Conservation (phyloP, 1,140 invertebrate genomes). For the Oryctes rhinoceros region DNA sequence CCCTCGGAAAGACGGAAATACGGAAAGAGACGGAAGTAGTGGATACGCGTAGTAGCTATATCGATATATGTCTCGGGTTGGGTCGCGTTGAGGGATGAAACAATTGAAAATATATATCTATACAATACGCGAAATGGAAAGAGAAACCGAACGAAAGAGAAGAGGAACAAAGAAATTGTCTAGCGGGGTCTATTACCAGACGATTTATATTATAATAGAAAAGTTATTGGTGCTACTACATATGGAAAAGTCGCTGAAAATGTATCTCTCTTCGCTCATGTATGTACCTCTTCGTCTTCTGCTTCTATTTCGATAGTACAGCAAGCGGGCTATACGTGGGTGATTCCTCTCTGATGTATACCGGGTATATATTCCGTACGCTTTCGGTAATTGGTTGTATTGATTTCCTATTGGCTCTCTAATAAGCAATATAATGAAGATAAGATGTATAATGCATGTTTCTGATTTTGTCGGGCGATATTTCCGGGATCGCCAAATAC, state of each 20-base stretch:
- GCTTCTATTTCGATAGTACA: too few relatives aligned
- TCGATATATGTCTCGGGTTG: constrained; percentile 33
- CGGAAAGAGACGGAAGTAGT: neutral
- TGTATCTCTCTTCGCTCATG: neutral
- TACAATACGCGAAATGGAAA: neutral
- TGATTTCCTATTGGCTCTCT: constrained; percentile 11
- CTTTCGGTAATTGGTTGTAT: constrained; percentile 15
- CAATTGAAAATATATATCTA: constrained; percentile 37
- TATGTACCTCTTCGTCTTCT: neutral
- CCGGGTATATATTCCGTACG: neutral
- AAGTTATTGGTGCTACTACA: constrained; percentile 34
- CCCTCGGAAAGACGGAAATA: neutral
- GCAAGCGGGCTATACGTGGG: neutral
- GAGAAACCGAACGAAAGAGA: neutral
- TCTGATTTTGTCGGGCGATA: neutral
- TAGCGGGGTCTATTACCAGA: constrained; percentile 39
- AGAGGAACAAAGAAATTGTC: constrained; percentile 38
- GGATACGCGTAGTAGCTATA: neutral
- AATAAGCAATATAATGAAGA: constrained; percentile 5
- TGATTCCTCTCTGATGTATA: neutral
- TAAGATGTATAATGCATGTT: neutral
- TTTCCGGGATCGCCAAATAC: too few relatives aligned
- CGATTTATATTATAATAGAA: constrained; percentile 43
- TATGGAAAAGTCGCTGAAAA: constrained; percentile 22
- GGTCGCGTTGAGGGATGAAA: constrained; percentile 34